These are phyloP conservation scores for Lasioglossum lativentre DNA, from an alignment of 2,888 invertebrate genomes.

Conservation along the genomic window DNA sequence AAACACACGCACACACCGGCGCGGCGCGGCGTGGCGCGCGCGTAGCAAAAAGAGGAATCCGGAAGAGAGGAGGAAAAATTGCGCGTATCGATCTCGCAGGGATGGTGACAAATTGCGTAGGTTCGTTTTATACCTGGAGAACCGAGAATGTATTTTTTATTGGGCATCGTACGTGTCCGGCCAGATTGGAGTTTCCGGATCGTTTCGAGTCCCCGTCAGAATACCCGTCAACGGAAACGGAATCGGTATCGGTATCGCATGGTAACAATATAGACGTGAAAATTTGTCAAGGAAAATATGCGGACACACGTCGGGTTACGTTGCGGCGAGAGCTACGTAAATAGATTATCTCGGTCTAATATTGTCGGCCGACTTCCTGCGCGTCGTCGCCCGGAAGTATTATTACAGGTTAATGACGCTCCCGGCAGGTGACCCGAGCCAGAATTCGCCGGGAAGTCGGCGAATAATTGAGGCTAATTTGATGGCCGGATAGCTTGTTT, in stretches of 20 bases:
- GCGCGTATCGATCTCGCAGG: slow-evolving; percentile 55
- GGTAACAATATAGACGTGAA: slow-evolving; percentile 32
- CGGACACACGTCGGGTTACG: background rate
- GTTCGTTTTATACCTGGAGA: slow-evolving; percentile 55
- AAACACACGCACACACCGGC: background rate
- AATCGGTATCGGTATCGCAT: background rate
- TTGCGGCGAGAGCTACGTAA: slow-evolving; percentile 50
- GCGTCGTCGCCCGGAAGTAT: background rate
- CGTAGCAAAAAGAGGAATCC: slow-evolving; percentile 1
- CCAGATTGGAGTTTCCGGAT: slow-evolving; percentile 41
- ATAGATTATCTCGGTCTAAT: slow-evolving; percentile 43
- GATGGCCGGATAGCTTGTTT: background rate
- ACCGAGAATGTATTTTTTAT: slow-evolving; percentile 60
- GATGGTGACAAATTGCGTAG: slow-evolving; percentile 65
- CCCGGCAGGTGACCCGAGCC: background rate
- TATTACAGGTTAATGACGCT: slow-evolving; percentile 29
- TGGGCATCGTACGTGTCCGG: slow-evolving; percentile 22
- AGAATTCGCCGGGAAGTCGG: slow-evolving; percentile 16
- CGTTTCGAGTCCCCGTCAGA: background rate
- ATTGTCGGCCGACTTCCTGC: background rate
- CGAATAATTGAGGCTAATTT: slow-evolving; percentile 34
- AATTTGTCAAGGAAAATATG: background rate
- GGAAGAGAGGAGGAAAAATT: slow-evolving; percentile 13
- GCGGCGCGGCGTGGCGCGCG: background rate
- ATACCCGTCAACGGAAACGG: background rate